These are phyloP conservation scores for Callipepla squamata DNA, from an alignment of 2,113 vertebrate species.

Conservation along the genomic window DNA sequence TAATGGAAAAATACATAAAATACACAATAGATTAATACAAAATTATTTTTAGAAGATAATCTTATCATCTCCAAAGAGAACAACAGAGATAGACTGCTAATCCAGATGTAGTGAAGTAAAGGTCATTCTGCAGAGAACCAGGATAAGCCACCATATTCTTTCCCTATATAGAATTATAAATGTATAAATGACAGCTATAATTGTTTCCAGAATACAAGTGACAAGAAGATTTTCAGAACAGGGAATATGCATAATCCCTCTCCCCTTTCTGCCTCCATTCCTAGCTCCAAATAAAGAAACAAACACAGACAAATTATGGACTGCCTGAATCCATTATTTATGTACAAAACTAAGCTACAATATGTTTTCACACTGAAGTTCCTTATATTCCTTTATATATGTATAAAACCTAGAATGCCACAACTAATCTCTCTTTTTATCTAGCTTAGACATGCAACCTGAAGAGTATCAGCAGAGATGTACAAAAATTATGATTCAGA, in stretches of 20 bases:
- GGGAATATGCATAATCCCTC: fast-evolving
- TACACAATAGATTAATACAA: neutral
- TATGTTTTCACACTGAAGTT: neutral
- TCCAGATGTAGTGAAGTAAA: neutral
- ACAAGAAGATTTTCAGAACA: neutral
- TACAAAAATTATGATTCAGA: neutral
- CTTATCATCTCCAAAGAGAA: neutral
- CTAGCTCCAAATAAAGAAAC: neutral
- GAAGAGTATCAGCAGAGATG: neutral
- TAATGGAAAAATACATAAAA: slow-evolving; percentile 1
- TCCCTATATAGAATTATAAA: neutral
- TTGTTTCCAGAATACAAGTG: neutral
- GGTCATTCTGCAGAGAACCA: neutral
- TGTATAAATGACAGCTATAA: neutral
- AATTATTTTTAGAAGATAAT: slow-evolving; percentile 18
- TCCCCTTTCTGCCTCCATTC: neutral
- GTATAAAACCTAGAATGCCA: neutral
- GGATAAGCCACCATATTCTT: neutral
- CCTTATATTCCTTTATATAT: neutral
- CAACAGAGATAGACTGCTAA: neutral
- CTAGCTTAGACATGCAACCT: neutral
- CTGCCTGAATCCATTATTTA: neutral
- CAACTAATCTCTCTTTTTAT: neutral
- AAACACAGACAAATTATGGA: neutral
- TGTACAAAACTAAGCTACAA: neutral